A percentile compares a stretch with the other conserved stretches of the same genome.
Evolutionary conservation across 2,797 vertebrate genomes (phyloP).

Genomic region (Sebastes vulpes): DNA sequence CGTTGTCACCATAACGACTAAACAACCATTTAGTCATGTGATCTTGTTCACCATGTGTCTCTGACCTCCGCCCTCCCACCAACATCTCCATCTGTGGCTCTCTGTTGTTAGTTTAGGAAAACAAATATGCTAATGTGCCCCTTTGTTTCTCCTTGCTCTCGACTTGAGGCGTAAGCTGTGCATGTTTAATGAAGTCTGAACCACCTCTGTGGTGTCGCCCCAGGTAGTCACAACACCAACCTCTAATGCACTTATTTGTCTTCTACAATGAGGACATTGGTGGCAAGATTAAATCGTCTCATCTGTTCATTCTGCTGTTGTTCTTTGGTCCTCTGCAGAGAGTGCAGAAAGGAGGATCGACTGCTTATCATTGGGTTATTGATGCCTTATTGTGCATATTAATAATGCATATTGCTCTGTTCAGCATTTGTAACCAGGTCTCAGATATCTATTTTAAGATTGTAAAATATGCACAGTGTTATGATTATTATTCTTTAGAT

Average conservation of each 20-base stretch:
- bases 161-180: neutral
- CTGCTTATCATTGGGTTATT: neutral
- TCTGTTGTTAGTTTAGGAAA: neutral
- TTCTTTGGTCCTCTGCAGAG: neutral
- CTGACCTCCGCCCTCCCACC: neutral
- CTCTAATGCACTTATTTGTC: neutral
- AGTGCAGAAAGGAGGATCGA: neutral
- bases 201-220: neutral
- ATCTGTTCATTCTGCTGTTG: neutral
- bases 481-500: neutral
- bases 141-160: conserved; percentile 3
- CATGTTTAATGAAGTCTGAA: conserved; percentile 9
- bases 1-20: too few species aligned
- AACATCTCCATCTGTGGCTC: neutral
- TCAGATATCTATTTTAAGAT: neutral
- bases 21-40: neutral
- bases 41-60: neutral
- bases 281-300: neutral
- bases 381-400: neutral
- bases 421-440: neutral
- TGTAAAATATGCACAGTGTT: neutral
- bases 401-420: neutral
- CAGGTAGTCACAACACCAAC: neutral
- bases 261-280: conserved; percentile 3
- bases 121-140: neutral